Conservation (phyloP, 2,797 vertebrate genomes). For the Yasuhikotakia modesta region DNA sequence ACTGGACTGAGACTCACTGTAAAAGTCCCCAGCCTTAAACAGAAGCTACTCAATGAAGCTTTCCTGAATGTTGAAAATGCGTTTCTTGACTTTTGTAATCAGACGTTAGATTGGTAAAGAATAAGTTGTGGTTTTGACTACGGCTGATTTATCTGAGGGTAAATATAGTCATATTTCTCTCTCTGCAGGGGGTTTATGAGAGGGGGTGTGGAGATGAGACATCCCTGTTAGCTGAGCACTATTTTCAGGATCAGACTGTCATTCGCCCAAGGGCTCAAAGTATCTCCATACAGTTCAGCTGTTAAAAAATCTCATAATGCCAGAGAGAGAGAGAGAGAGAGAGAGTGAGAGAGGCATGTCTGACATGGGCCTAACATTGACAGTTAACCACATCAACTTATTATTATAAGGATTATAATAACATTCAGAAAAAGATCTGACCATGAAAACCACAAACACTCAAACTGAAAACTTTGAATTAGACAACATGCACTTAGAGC, state of each 20-base stretch:
- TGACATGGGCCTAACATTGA: constrained; percentile 35
- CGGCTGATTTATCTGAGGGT: constrained; percentile 47
- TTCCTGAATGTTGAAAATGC: background rate
- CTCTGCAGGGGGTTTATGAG: constrained; percentile 40
- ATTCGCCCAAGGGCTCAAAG: constrained; percentile 55
- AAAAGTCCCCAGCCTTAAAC: constrained; percentile 27
- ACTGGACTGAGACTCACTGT: constrained; percentile 5
- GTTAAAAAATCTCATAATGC: constrained; percentile 56
- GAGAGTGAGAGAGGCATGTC: constrained; percentile 6
- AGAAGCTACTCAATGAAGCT: constrained; percentile 5
- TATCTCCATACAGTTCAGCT: constrained; percentile 57
- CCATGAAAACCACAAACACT: constrained; percentile 36
- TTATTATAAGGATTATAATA: constrained; percentile 35
- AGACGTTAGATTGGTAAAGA: constrained; percentile 25
- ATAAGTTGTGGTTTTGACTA: constrained; percentile 33
- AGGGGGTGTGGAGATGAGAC: constrained; percentile 44
- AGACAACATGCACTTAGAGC: constrained; percentile 27
- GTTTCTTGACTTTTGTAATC: background rate
- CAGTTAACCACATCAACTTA: constrained; percentile 43
- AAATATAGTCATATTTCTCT: constrained; percentile 55
- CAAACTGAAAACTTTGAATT: background rate
- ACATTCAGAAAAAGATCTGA: constrained; percentile 29
- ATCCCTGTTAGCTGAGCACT: constrained; percentile 49
- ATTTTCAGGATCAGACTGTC: constrained; percentile 55
- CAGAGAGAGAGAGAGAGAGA: constrained; percentile 20